Conservation (phyloP, 1,140 invertebrate species). For the Drosophila melanica region DNA sequence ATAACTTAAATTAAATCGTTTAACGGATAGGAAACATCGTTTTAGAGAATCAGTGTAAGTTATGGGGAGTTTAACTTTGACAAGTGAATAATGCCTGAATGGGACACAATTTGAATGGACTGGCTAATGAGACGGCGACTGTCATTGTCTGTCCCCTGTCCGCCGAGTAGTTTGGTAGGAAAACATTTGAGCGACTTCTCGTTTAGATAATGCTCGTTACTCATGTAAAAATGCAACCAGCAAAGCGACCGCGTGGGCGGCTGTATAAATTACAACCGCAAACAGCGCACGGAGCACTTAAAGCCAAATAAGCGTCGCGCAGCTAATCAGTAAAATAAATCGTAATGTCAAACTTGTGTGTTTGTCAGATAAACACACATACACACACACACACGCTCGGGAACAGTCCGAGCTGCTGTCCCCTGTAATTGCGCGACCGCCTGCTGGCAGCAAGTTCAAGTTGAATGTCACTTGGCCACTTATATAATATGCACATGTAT, state of each 20-base stretch:
- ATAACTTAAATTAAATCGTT: conserved; percentile 32
- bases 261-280: conserved; percentile 75
- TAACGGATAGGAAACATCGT: conserved; percentile 52
- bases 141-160: neutral
- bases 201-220: conserved; percentile 52
- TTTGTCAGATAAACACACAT: conserved; percentile 34
- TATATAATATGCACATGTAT: conserved; percentile 4
- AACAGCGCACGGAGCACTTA: conserved; percentile 55
- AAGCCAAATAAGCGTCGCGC: conserved; percentile 50
- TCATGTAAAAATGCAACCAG: conserved; percentile 52
- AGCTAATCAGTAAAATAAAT: conserved; percentile 72
- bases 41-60: conserved; percentile 8
- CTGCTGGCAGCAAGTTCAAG: conserved; percentile 70
- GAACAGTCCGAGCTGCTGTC: conserved; percentile 18
- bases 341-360: conserved; percentile 37
- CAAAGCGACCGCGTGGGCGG: conserved; percentile 45
- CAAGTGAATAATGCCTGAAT: conserved; percentile 31
- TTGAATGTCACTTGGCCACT: conserved; percentile 61
- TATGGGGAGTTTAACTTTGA: conserved; percentile 25
- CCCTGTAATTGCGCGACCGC: conserved; percentile 32
- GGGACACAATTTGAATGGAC: conserved; percentile 38
- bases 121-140: conserved; percentile 36
- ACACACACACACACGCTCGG: conserved; percentile 30
- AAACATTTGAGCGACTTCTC: conserved; percentile 38
- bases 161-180: neutral